These are phyloP conservation scores for Campaea margaritaria DNA, from an alignment of 2,888 invertebrate species.

Conservation along the genomic window DNA sequence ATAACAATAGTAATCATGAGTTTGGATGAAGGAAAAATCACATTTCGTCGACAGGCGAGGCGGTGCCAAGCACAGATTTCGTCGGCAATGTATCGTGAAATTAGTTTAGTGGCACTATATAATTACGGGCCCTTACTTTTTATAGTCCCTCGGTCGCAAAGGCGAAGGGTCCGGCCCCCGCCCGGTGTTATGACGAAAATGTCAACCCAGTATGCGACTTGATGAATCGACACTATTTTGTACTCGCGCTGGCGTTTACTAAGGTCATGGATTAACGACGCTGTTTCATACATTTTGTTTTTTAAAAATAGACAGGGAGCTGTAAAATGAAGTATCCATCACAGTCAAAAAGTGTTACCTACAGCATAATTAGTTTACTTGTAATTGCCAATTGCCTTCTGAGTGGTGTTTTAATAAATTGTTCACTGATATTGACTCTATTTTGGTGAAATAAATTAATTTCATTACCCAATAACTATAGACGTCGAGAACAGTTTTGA, in stretches of 20 bases:
- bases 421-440: too few species aligned
- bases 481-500: too few species aligned
- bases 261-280: slow-evolving; percentile 47
- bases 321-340: too few species aligned
- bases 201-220: slow-evolving; percentile 82
- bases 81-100: slow-evolving; percentile 85
- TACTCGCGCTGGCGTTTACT: slow-evolving; percentile 60
- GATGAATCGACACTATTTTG: slow-evolving; percentile 84
- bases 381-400: too few species aligned
- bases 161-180: slow-evolving; percentile 58
- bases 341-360: too few species aligned
- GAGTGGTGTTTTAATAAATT: too few species aligned
- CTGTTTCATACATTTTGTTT: slow-evolving; percentile 5
- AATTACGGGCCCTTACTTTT: slow-evolving; percentile 83
- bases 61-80: slow-evolving; percentile 85
- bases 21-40: slow-evolving; percentile 78
- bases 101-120: slow-evolving; percentile 85
- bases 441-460: too few species aligned
- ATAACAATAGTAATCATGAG: slow-evolving; percentile 81
- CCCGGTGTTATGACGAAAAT: slow-evolving; percentile 81
- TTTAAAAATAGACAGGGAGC: too few species aligned
- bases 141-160: slow-evolving; percentile 63
- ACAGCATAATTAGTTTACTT: too few species aligned
- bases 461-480: too few species aligned
- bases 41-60: slow-evolving; percentile 73